A percentile compares a stretch with the other conserved stretches of the same genome.
These are phyloP conservation scores for Spatulosminthurus flaviceps DNA, from an alignment of 2,888 invertebrate genomes.

Conservation along the genomic window DNA sequence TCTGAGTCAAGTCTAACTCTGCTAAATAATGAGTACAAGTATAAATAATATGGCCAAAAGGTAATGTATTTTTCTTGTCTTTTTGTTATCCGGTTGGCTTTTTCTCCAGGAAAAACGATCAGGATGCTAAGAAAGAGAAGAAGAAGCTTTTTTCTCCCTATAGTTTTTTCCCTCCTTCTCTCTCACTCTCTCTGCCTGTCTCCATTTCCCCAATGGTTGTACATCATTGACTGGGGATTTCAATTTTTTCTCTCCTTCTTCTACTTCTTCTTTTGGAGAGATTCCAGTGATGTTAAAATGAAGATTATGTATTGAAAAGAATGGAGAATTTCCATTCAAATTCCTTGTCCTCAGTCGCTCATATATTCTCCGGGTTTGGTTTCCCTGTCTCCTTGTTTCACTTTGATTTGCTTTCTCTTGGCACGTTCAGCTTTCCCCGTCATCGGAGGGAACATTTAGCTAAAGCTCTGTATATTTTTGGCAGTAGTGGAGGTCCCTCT, in stretches of 20 bases:
- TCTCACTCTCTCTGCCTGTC: too few relatives aligned
- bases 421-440: background rate
- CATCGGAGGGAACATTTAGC: too few relatives aligned
- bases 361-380: background rate
- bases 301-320: constrained; percentile 18
- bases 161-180: background rate
- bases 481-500: too few relatives aligned
- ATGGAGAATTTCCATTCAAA: constrained; percentile 19
- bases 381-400: background rate
- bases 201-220: too few relatives aligned
- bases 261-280: constrained; percentile 1
- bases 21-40: background rate
- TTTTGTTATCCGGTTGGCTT: background rate
- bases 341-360: background rate
- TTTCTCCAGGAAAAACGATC: background rate
- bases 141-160: background rate
- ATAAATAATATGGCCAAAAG: background rate
- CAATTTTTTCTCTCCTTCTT: constrained; percentile 1
- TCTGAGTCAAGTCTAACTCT: too few relatives aligned
- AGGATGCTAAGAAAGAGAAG: background rate
- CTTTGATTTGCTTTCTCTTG: constrained; percentile 7
- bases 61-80: constrained; percentile 18
- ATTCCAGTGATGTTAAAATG: constrained; percentile 1
- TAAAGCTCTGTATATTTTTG: too few relatives aligned
- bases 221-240: too few relatives aligned